Conservation (phyloP, 2,888 invertebrate genomes). For the Lymantria monacha region DNA sequence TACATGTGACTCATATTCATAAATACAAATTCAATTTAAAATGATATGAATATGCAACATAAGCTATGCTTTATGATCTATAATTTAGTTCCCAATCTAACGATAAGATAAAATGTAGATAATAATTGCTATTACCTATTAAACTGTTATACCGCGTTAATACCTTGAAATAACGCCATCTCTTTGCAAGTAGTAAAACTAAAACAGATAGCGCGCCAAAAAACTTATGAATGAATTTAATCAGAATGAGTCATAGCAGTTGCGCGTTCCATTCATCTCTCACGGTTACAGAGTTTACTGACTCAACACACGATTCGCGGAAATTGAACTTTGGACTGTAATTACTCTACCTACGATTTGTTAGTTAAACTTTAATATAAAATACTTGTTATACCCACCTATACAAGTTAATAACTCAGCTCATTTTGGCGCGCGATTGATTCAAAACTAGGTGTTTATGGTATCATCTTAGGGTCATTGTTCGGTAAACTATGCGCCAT, state of each 20-base stretch:
- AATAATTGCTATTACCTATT: too few relatives aligned
- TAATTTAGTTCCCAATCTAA: too few relatives aligned
- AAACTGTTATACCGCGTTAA: too few relatives aligned
- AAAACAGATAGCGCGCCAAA: conserved; percentile 60
- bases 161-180: conserved; percentile 43
- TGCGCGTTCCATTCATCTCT: conserved; percentile 56
- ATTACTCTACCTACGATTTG: conserved; percentile 12
- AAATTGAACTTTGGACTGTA: conserved; percentile 41
- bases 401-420: too few relatives aligned
- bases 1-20: too few relatives aligned
- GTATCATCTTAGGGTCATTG: conserved; percentile 21
- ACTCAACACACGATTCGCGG: conserved; percentile 55
- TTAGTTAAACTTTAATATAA: neutral
- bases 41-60: too few relatives aligned
- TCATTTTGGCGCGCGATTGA: too few relatives aligned
- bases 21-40: too few relatives aligned
- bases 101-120: too few relatives aligned
- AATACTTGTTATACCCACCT: too few relatives aligned
- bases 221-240: conserved; percentile 59
- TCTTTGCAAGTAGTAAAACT: conserved; percentile 17
- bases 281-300: conserved; percentile 52
- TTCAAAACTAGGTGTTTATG: too few relatives aligned
- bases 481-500: conserved; percentile 29
- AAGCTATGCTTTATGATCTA: too few relatives aligned
- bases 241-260: conserved; percentile 49